Evolutionary conservation across 2,888 invertebrate genomes (phyloP).

Genomic region (Pristionchus japonicus): DNA sequence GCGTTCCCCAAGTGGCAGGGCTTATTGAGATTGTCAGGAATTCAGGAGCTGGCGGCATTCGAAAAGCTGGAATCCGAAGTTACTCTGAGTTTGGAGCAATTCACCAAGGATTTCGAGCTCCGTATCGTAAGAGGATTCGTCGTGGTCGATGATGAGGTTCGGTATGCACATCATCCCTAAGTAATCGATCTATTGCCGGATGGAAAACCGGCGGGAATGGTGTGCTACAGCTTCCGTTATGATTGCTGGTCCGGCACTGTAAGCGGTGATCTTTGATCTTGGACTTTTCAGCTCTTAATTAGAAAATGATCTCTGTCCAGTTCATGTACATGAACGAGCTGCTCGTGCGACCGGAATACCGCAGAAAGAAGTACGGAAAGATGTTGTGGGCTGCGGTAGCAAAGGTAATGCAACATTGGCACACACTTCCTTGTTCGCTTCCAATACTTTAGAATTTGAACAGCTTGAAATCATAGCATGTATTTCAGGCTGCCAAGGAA

Average conservation of each 20-base stretch:
- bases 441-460: not conserved
- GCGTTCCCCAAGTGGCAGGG: not conserved
- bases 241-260: not conserved
- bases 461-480: not conserved
- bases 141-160: not conserved
- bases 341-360: not conserved
- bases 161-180: too few relatives aligned
- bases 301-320: not conserved
- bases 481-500: not conserved
- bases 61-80: not conserved
- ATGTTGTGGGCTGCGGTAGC: not conserved
- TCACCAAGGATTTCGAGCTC: not conserved
- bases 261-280: not conserved
- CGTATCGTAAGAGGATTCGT: not conserved
- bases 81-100: not conserved
- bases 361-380: not conserved
- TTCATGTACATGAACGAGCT: not conserved
- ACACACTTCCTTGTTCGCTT: not conserved
- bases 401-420: not conserved
- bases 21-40: not conserved
- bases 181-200: not conserved
- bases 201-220: not conserved
- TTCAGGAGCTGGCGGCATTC: not conserved
- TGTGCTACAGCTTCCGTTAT: not conserved
- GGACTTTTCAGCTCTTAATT: not conserved